Evolutionary conservation across 2,888 invertebrate species (phyloP).

Genomic region (Lasioglossum vierecki): DNA sequence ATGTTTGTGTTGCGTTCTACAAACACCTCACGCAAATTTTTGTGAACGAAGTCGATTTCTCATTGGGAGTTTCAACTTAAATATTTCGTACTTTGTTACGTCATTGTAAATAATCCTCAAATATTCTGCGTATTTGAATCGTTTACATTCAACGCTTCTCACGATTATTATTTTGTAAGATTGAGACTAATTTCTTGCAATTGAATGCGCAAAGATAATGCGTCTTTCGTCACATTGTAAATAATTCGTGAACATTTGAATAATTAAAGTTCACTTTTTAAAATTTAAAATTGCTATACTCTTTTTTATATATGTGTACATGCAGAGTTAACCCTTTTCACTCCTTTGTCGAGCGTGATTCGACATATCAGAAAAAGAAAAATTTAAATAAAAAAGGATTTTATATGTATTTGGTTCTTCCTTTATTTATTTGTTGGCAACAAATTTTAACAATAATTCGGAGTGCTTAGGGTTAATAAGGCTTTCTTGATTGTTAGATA

Average conservation of each 20-base stretch:
- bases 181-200: not conserved
- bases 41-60: not conserved
- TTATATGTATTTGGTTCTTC: no score
- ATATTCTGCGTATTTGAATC: not conserved
- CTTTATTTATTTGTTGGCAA: no score
- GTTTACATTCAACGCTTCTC: not conserved
- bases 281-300: no score
- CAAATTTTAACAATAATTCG: no score
- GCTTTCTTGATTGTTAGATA: not conserved
- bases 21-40: not conserved
- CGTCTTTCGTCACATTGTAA: no score
- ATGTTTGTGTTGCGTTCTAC: not conserved
- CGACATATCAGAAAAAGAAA: no score
- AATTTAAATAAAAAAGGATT: no score
- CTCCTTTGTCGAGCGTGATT: no score
- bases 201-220: not conserved
- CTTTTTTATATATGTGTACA: no score
- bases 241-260: not conserved
- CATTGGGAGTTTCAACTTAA: not conserved
- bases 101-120: not conserved
- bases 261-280: no score
- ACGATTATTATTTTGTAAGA: not conserved
- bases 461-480: no score
- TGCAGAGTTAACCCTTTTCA: no score
- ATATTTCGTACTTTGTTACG: not conserved